Conservation (phyloP, 2,888 invertebrate species). For the Metallyticus violacea region DNA sequence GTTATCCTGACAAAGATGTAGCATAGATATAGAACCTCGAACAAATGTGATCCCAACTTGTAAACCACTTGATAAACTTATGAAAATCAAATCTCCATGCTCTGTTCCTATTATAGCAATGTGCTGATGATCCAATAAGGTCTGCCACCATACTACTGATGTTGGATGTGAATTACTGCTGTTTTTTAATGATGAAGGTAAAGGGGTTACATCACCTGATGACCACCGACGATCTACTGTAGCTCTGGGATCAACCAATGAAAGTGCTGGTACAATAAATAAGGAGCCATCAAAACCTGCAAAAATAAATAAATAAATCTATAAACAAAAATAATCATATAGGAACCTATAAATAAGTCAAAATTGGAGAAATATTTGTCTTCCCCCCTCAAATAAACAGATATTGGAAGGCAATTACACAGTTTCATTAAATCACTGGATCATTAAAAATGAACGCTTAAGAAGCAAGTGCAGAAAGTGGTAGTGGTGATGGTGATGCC, state of each 20-base stretch:
- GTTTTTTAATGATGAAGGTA: conserved; percentile 43
- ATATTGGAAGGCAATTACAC: too few relatives aligned
- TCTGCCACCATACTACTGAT: conserved; percentile 47
- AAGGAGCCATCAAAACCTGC: conserved; percentile 56
- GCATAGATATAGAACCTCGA: conserved; percentile 57
- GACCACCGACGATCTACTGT: conserved; percentile 58
- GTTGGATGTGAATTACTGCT: conserved; percentile 38
- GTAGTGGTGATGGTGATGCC: too few relatives aligned
- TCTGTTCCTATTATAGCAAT: conserved; percentile 46
- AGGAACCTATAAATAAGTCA: too few relatives aligned
- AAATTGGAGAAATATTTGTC: too few relatives aligned
- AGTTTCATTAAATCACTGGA: too few relatives aligned
- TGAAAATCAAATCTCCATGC: conserved; percentile 61
- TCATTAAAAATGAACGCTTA: too few relatives aligned
- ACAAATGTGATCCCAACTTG: conserved; percentile 66
- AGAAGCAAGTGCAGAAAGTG: too few relatives aligned
- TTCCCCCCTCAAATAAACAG: too few relatives aligned
- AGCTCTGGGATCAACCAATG: conserved; percentile 54
- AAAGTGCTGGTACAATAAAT: conserved; percentile 59
- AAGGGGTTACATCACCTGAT: conserved; percentile 55
- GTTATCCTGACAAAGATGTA: conserved; percentile 72
- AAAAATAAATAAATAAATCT: conserved; percentile 33
- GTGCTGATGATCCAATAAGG: conserved; percentile 42
- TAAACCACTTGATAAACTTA: conserved; percentile 67
- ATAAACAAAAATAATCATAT: not conserved